Evolutionary conservation across 2,888 invertebrate species (phyloP).

Genomic region (Conops quadrifasciatus): DNA sequence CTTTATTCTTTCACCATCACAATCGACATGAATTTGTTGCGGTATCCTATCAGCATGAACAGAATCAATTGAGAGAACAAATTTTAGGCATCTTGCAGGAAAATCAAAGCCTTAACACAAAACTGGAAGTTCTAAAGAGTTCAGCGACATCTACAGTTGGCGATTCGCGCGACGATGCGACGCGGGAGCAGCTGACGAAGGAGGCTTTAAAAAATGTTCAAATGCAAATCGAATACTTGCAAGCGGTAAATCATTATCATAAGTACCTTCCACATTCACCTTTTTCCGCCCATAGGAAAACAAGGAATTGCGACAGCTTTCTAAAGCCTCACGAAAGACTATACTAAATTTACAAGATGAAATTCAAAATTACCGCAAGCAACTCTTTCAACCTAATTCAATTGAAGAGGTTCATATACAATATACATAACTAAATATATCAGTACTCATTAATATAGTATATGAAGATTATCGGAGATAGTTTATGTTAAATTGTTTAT

Average conservation of each 20-base stretch:
- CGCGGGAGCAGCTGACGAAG: slow-evolving; percentile 52
- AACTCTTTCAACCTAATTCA: slow-evolving; percentile 48
- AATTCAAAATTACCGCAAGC: slow-evolving; percentile 67
- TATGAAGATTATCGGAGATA: too few species aligned
- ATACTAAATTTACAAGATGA: slow-evolving; percentile 75
- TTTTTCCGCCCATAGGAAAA: slow-evolving; percentile 68
- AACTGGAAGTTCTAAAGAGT: slow-evolving; percentile 49
- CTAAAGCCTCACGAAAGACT: slow-evolving; percentile 74
- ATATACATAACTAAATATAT: not conserved
- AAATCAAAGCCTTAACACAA: slow-evolving; percentile 55
- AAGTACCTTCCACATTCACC: not conserved
- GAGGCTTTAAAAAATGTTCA: slow-evolving; percentile 61
- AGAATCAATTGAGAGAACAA: slow-evolving; percentile 55
- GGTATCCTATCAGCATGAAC: slow-evolving; percentile 53
- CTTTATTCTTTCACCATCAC: slow-evolving; percentile 23
- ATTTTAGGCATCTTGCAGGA: slow-evolving; percentile 60
- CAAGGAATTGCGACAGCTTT: slow-evolving; percentile 71
- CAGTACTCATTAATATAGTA: too few species aligned
- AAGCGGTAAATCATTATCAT: slow-evolving; percentile 50
- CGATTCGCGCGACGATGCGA: slow-evolving; percentile 45
- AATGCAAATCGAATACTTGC: slow-evolving; percentile 60
- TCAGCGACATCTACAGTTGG: slow-evolving; percentile 35
- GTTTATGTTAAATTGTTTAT: too few species aligned
- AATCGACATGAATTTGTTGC: not conserved
- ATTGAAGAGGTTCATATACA: slow-evolving; percentile 46